Evolutionary conservation across 1,140 invertebrate genomes (phyloP), one percentile per base, ranked within the genome.

Genomic region (Halyomorpha halys): DNA sequence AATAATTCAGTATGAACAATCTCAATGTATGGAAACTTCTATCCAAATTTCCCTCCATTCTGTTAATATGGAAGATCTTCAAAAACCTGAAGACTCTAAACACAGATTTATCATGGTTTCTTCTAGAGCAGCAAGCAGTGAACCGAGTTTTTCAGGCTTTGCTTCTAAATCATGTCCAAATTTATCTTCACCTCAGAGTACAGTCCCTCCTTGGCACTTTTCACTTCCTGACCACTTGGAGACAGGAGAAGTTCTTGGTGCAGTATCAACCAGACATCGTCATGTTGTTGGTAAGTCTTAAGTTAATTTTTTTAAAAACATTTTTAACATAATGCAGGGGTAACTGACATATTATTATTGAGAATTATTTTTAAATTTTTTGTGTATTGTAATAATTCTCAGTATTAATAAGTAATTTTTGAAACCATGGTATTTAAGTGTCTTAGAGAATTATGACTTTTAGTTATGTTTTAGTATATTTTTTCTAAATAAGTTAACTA

Each of bases 111-210:
- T 94, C 80, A 85, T 93, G 76, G 82, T 87, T 39, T 92, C 89
- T 0, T 80, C 78, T 78, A 16, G 74, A 76, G 0, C 74, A 73
- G 15, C 73, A 76, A 23, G 75, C 74, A 16, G 69, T 71, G 64
- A 62, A 76, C 49, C 70, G 14, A 39, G 34, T 14, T 60, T 39
- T 18, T 30, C 59, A n/a, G 27, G n/a, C 21, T 60, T 19, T 67
- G 77, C 89, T 13, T 96, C 92, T 0, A 81, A 81, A 66, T 95
- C 92, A 0, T 95, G 91, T 74, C 91, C 94, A 0, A 84, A 94
- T 72, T 76, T 89, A 49, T 73, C 75, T 13, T 67, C 53, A 3
- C 64, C 70, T 39, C 44, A 56, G 30, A 53, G 64, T 23, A 19
- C 34, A 30, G 21, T 60, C 0, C 30, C 19, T 39, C 64, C 59